Conservation (phyloP, 2,797 vertebrate species). For the Borostomias antarcticus region DNA sequence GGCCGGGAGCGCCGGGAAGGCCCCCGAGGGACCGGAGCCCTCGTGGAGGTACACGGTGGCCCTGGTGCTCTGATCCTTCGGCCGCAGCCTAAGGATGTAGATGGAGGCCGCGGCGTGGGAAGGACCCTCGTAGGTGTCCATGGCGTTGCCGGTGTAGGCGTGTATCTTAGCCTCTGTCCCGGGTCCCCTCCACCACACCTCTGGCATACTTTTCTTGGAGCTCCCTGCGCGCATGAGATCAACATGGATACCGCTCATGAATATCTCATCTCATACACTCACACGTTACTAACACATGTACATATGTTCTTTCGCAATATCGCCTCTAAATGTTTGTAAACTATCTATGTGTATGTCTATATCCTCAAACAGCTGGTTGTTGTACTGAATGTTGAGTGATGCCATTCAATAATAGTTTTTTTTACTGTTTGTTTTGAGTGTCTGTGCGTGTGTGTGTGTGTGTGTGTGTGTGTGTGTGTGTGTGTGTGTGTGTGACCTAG, state of each 20-base stretch:
- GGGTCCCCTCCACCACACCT: constrained; percentile 78
- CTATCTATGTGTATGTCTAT: constrained; percentile 75
- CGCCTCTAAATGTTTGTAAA: no score
- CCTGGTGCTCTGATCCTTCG: constrained; percentile 78
- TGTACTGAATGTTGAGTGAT: neutral
- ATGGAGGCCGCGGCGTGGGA: constrained; percentile 71
- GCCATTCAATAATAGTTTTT: no score
- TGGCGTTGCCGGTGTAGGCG: constrained; percentile 78
- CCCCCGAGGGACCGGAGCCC: constrained; percentile 67
- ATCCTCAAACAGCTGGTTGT: constrained; percentile 57
- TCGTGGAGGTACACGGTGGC: constrained; percentile 79
- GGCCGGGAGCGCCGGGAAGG: constrained; percentile 80
- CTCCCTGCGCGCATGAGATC: constrained; percentile 62
- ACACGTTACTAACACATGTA: neutral
- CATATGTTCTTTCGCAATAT: no score
- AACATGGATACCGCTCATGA: constrained; percentile 12
- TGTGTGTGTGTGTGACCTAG: no score
- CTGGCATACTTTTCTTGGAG: constrained; percentile 73
- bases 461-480: no score
- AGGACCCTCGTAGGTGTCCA: constrained; percentile 79
- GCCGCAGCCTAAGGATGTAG: constrained; percentile 83
- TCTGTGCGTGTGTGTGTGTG: no score
- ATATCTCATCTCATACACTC: constrained; percentile 1
- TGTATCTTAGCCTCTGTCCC: constrained; percentile 77
- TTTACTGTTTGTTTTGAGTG: no score